Conservation (phyloP, 2,888 invertebrate species). For the Tupiocoris notatus region DNA sequence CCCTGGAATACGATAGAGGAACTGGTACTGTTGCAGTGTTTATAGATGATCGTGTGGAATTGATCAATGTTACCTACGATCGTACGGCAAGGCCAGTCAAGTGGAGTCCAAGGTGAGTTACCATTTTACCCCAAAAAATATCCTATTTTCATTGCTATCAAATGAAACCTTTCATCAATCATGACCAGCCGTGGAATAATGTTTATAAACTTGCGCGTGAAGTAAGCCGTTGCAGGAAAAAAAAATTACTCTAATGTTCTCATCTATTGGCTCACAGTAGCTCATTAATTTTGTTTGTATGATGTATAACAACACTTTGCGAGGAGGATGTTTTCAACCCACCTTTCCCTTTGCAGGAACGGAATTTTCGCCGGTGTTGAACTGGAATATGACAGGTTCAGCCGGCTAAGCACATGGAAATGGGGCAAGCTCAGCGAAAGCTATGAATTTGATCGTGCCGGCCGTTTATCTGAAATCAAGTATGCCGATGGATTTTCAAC, state of each 20-base stretch:
- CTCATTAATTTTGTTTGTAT: too few relatives aligned
- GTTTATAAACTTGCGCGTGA: too few relatives aligned
- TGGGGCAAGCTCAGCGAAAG: constrained; percentile 90
- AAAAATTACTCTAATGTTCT: too few relatives aligned
- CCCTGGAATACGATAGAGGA: constrained; percentile 87
- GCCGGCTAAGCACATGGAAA: constrained; percentile 83
- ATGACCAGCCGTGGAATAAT: too few relatives aligned
- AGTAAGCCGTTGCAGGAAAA: too few relatives aligned
- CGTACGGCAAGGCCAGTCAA: constrained; percentile 78
- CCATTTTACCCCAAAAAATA: too few relatives aligned
- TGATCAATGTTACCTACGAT: constrained; percentile 84
- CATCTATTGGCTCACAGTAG: too few relatives aligned
- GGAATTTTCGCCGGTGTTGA: constrained; percentile 87
- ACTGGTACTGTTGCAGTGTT: constrained; percentile 82
- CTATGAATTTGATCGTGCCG: constrained; percentile 86
- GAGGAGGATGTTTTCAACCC: too few relatives aligned
- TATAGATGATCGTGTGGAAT: constrained; percentile 81
- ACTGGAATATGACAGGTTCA: constrained; percentile 87
- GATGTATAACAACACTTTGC: too few relatives aligned
- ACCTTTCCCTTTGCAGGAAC: too few relatives aligned
- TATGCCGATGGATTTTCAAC: constrained; percentile 88
- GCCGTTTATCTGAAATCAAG: constrained; percentile 83
- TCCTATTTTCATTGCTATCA: not conserved
- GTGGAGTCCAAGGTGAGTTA: constrained; percentile 67
- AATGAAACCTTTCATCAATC: too few relatives aligned